These are phyloP conservation scores for Drosophila lacertosa DNA, from an alignment of 1,140 invertebrate genomes.

Conservation along the genomic window DNA sequence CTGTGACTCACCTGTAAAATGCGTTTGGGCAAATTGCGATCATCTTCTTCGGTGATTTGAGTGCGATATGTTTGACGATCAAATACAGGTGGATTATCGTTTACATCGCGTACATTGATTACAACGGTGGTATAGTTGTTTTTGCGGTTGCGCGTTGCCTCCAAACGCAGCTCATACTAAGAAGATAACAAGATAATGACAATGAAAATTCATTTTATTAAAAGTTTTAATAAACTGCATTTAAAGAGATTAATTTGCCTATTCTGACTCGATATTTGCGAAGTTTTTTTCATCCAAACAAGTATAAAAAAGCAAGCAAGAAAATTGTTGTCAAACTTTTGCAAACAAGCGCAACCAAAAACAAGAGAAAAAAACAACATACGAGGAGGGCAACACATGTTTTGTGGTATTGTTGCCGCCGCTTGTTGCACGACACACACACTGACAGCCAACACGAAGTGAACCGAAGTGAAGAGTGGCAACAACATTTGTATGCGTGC, in stretches of 20 bases:
- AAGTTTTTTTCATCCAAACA: constrained; percentile 28
- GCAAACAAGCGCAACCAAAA: constrained; percentile 15
- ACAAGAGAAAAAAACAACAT: constrained; percentile 10
- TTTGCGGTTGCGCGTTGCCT: constrained; percentile 87
- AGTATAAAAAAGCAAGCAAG: not conserved
- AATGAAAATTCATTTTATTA: constrained; percentile 4
- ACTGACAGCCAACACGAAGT: constrained; percentile 34
- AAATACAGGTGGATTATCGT: constrained; percentile 87
- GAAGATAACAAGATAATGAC: not conserved
- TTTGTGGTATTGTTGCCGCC: constrained; percentile 59
- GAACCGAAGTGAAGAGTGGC: not conserved
- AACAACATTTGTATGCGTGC: constrained; percentile 43
- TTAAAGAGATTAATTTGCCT: constrained; percentile 31
- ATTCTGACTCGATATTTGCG: constrained; percentile 27
- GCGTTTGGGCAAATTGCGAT: constrained; percentile 87
- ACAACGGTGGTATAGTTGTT: constrained; percentile 88
- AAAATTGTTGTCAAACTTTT: constrained; percentile 33
- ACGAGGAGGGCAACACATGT: constrained; percentile 70
- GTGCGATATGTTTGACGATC: constrained; percentile 88
- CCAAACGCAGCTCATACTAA: constrained; percentile 87
- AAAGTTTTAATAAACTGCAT: not conserved
- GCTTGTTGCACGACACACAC: constrained; percentile 70
- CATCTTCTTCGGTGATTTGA: constrained; percentile 88
- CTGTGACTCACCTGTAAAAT: constrained; percentile 86
- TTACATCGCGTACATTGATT: constrained; percentile 88